phyloP scores from a whole-genome alignment of 2,888 invertebrate species.

The Conus canariensis region DNA sequence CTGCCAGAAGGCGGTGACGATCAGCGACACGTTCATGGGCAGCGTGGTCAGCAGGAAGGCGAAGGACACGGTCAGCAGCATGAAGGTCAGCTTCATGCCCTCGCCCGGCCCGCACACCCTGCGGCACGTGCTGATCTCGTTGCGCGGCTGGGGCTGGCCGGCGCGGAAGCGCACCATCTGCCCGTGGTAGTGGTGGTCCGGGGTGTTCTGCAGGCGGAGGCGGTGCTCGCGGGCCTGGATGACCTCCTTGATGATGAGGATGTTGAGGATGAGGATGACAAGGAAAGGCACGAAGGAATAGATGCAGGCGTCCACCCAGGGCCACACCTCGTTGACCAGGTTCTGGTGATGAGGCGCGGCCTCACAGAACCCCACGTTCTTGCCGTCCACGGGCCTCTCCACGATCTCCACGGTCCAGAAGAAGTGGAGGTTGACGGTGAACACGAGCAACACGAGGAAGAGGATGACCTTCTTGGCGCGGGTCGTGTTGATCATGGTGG shows the following conservation, averaged over 20 bases:
- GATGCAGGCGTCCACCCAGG: constrained; percentile 74
- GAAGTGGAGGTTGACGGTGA: constrained; percentile 72
- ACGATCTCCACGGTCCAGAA: constrained; percentile 69
- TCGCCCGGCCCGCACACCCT: constrained; percentile 52
- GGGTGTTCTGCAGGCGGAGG: constrained; percentile 41
- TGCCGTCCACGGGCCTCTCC: constrained; percentile 50
- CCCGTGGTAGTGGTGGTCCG: constrained; percentile 30
- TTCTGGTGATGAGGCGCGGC: constrained; percentile 48
- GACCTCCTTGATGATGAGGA: constrained; percentile 73
- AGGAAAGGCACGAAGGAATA: constrained; percentile 74
- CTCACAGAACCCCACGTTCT: constrained; percentile 52
- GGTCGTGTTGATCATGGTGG: constrained; percentile 67
- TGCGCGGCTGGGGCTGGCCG: not conserved
- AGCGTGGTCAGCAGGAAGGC: constrained; percentile 74
- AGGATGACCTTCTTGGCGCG: constrained; percentile 69
- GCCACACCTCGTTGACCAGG: constrained; percentile 68
- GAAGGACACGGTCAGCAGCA: constrained; percentile 75
- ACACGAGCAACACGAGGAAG: constrained; percentile 61
- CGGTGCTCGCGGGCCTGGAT: constrained; percentile 53
- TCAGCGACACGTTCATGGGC: constrained; percentile 68
- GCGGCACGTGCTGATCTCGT: not conserved
- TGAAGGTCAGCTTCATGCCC: constrained; percentile 71
- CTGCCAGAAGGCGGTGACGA: constrained; percentile 49
- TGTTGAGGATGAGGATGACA: constrained; percentile 69
- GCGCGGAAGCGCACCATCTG: constrained; percentile 38